Evolutionary conservation across 2,888 invertebrate species (phyloP), one percentile per base, ranked within the genome.

Genomic region (Molanna angustata): DNA sequence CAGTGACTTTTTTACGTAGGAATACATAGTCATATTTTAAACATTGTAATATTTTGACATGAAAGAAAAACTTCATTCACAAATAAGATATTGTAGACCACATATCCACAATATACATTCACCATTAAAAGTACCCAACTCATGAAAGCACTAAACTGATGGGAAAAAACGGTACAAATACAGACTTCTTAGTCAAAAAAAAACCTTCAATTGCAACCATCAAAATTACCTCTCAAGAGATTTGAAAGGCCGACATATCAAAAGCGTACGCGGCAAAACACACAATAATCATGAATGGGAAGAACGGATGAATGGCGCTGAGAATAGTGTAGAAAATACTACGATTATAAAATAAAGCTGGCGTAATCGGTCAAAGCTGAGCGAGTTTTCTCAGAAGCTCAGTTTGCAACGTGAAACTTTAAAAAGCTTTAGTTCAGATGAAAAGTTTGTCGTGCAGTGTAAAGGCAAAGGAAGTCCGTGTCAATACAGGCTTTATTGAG

Each of bases 401-500:
- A 20, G 40, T 20, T 45, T 33, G 49, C 45, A 31, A 51, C 13
- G 40, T 18, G 52, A 52, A 22, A 37, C 52, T 47, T 52, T 16
- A 17, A 45, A n/a, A 27, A 27, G 17, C 16, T 16, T 14, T 7
- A 43, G 21, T 52, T 21, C 31, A 31, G 37, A 37, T 22, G 39
- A 37, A 48, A 21, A 32, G 40, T 18, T 46, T 46, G 45, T n/a
- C n/a, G n/a, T 40, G 21, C 46, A 39, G 18, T 52, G 21, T 19
- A 37, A 33, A 37, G 17, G 44, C 17, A 47, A 27, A 49, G 49
- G 49, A 56, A 52, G 49, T 37, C 20, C 20, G 49, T 56, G 56
- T 56, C 56, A 56, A 56, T 56, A 56, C 56, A 56, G 22, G 45
- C 43, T 52, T 52, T 56, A 52, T 56, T 45, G 52, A 49, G 32